Evolutionary conservation across 2,797 vertebrate species (phyloP).

Genomic region (Ptychadena robeensis): DNA sequence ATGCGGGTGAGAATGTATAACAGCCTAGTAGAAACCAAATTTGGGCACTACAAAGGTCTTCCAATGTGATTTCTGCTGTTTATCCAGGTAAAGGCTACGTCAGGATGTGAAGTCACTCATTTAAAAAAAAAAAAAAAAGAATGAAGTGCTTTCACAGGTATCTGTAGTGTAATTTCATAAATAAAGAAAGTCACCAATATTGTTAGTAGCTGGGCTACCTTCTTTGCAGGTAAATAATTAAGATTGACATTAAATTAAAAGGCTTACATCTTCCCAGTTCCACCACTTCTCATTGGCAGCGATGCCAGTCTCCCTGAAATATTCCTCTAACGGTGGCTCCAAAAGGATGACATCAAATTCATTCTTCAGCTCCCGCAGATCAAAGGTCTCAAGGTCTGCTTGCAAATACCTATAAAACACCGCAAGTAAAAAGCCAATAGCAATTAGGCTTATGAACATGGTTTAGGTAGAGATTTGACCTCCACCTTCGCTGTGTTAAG

Average conservation of each 20-base stretch:
- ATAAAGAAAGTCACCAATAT: not conserved
- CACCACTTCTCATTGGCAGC: conserved; percentile 95
- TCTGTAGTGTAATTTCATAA: not conserved
- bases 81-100: too few relatives aligned
- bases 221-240: not conserved
- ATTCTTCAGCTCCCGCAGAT: conserved; percentile 90
- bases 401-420: conserved; percentile 87
- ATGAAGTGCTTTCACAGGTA: too few relatives aligned
- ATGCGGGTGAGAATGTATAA: too few relatives aligned
- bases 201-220: not conserved
- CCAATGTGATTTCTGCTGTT: too few relatives aligned
- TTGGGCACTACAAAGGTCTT: too few relatives aligned
- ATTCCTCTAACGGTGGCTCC: conserved; percentile 93
- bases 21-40: too few relatives aligned
- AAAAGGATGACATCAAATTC: conserved; percentile 97
- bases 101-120: too few relatives aligned
- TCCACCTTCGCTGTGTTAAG: not conserved
- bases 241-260: not conserved
- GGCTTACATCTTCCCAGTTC: conserved; percentile 95
- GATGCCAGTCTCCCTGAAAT: conserved; percentile 95
- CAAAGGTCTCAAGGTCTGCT: conserved; percentile 91
- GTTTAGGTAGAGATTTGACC: too few relatives aligned
- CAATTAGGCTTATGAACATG: too few relatives aligned
- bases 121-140: too few relatives aligned
- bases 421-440: not conserved